These are phyloP conservation scores for Coptodon bakossiorum DNA, from an alignment of 2,113 vertebrate genomes.

Conservation along the genomic window DNA sequence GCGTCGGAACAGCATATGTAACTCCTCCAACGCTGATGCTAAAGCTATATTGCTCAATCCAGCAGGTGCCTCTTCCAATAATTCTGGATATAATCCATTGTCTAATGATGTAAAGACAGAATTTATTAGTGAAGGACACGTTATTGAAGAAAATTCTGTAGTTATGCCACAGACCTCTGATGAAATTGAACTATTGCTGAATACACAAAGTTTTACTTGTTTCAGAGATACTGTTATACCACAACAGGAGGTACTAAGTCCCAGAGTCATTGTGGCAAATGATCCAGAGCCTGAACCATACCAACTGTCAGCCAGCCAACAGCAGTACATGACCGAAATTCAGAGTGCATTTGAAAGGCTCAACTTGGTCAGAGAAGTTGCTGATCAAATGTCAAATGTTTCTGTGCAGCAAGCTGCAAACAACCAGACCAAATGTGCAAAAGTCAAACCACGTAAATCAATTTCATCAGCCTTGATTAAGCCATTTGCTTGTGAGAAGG, in stretches of 20 bases:
- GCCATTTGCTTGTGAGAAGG: constrained; percentile 82
- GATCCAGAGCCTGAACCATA: constrained; percentile 43
- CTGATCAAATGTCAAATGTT: neutral
- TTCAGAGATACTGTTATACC: constrained; percentile 27
- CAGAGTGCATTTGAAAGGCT: constrained; percentile 82
- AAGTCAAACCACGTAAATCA: constrained; percentile 30
- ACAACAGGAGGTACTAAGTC: neutral
- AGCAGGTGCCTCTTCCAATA: neutral
- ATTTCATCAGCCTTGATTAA: constrained; percentile 71
- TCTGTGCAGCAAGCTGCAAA: neutral
- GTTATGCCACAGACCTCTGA: neutral
- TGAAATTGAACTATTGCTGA: constrained; percentile 46
- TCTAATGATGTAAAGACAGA: constrained; percentile 4
- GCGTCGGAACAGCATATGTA: constrained; percentile 60
- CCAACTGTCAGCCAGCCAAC: constrained; percentile 66
- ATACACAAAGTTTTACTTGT: constrained; percentile 38
- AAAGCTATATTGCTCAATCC: neutral
- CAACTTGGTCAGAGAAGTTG: constrained; percentile 72
- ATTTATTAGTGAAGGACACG: neutral
- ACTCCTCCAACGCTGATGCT: constrained; percentile 41
- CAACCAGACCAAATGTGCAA: constrained; percentile 31
- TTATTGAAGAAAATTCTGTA: neutral
- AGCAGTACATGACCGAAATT: constrained; percentile 78
- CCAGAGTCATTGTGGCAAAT: constrained; percentile 4
- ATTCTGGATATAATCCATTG: neutral